phyloP scores from a whole-genome alignment of 2,113 vertebrate species.

The Bubo bubo region DNA sequence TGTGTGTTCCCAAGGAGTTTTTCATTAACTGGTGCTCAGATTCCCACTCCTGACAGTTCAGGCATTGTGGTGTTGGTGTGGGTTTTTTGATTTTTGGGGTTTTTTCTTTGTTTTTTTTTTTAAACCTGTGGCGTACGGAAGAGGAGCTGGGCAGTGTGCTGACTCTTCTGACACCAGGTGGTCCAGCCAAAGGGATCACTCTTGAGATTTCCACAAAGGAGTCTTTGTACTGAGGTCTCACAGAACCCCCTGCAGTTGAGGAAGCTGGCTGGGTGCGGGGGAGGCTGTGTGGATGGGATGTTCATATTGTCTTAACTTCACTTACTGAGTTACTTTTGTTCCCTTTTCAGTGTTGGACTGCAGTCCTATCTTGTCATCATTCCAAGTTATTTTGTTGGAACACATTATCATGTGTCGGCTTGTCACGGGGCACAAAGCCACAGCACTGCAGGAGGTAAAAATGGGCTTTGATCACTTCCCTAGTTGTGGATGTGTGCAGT shows the following conservation, averaged over 20 bases:
- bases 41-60: not conserved
- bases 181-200: not conserved
- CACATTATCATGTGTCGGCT: constrained; percentile 99
- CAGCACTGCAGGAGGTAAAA: constrained; percentile 91
- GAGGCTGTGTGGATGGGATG: accelerated
- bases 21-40: not conserved
- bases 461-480: not conserved
- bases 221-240: not conserved
- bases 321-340: not conserved
- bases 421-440: constrained; percentile 97
- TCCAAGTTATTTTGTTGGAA: constrained; percentile 97
- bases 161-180: not conserved
- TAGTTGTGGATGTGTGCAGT: not conserved
- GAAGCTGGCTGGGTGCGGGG: not conserved
- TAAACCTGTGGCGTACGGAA: not conserved
- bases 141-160: not conserved
- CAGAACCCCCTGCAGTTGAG: not conserved
- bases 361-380: constrained; percentile 97
- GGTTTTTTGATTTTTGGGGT: not conserved
- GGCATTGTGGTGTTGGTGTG: not conserved
- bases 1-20: not conserved
- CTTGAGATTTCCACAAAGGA: not conserved
- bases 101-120: too few relatives aligned
- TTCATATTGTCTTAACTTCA: too few relatives aligned
- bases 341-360: constrained; percentile 90